Evolutionary conservation across 2,113 vertebrate species (phyloP).

Genomic region (Marcusenius ussheri): DNA sequence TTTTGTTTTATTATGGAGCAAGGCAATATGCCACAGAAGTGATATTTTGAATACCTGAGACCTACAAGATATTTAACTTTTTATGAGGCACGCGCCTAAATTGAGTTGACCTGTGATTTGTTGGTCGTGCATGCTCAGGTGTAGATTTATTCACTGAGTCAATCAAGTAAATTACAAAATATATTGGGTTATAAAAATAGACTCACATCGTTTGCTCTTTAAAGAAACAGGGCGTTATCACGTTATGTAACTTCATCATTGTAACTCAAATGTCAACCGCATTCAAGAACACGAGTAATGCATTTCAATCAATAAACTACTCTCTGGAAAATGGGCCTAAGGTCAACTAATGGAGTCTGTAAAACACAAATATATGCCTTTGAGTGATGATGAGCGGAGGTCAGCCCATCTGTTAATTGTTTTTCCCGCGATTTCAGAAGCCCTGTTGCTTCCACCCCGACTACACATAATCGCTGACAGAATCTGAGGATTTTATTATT

Average conservation of each 20-base stretch:
- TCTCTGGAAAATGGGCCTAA: neutral
- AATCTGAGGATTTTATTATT: neutral
- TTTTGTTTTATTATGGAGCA: neutral
- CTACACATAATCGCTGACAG: neutral
- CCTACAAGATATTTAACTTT: neutral
- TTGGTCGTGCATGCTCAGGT: neutral
- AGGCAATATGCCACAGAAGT: neutral
- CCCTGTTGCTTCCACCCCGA: neutral
- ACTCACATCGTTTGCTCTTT: neutral
- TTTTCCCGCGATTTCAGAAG: neutral
- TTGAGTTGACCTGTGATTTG: neutral
- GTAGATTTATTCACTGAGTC: neutral
- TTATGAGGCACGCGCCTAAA: neutral
- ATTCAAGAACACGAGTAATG: neutral
- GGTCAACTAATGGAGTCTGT: neutral
- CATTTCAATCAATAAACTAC: neutral
- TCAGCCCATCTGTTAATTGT: neutral
- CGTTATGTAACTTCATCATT: neutral
- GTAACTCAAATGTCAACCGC: neutral
- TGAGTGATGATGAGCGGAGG: neutral
- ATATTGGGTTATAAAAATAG: neutral
- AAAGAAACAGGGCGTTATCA: neutral
- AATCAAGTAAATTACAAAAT: neutral
- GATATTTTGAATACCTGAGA: neutral
- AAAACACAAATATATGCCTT: neutral